Base-by-base conservation (phyloP, 2,888 invertebrate species). In the Epinotia demarniana region DNA sequence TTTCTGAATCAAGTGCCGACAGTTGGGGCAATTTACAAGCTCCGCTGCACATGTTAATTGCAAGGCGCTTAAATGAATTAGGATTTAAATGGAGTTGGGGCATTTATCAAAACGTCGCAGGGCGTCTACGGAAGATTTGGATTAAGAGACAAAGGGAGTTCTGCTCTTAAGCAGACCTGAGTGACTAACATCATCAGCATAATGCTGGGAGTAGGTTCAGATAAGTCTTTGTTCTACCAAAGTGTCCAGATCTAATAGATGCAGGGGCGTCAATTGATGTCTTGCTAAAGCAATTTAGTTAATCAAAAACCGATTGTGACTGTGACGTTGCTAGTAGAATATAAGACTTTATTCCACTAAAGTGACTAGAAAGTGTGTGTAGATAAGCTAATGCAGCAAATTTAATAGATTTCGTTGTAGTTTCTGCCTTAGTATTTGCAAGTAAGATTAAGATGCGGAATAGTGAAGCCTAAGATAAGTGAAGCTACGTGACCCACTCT, bases 41-140 rank as follows among this genome's bases (percentile, higher is more conserved):
- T 77, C 74, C 79, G 83, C 80, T 82, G 84, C 85, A 86, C 87
- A 84, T 86, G 89, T 87, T 89, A 90, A 92, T 90, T 89, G 88
- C 86, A 76, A 72, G 78, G 78, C 87, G 85, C 87, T 90, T 87
- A 87, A 86, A 83, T 82, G 81, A 85, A 89, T 88, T 85, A 86
- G 83, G 83, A 83, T 86, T 88, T 84, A 85, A 90, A 87, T 83
- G 84, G 83, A 79, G 79, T 78, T 81, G 79, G 76, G 78, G 72
- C 84, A 85, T 91, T 88, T 85, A 87, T 91, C 89, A 90, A 86
- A 86, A 73, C 76, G 62, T 64, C 68, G 68, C 58, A 63, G 39
- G 39, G 55, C 19, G 63, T 39, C 43, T 13, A 27, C 5, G 16
- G n/a, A 55, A 33, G 0, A 9, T 27, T 66, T 53, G 27, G 46